phyloP scores from a whole-genome alignment of 2,888 invertebrate species.

The Brachylomia viminalis region DNA sequence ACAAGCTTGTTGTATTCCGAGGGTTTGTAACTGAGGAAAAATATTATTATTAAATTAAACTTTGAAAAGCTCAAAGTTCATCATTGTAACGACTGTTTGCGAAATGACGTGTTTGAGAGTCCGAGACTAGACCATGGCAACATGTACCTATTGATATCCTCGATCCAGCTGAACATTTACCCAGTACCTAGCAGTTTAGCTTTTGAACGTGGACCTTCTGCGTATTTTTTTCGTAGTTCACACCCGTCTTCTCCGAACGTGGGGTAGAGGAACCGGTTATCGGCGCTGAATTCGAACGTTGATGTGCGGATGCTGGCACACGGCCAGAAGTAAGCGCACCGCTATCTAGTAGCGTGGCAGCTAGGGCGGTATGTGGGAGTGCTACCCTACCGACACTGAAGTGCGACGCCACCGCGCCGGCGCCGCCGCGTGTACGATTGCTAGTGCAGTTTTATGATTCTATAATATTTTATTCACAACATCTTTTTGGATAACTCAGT shows the following conservation, averaged over 20 bases:
- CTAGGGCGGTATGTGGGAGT: conserved; percentile 28
- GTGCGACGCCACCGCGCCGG: too few relatives aligned
- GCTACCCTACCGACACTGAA: conserved; percentile 14
- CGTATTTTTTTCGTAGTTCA: not conserved
- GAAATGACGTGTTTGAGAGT: not conserved
- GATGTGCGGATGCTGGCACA: conserved; percentile 48
- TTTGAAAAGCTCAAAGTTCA: not conserved
- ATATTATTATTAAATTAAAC: not conserved
- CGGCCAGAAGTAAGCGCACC: conserved; percentile 44
- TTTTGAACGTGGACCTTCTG: conserved; percentile 21
- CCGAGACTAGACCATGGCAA: not conserved
- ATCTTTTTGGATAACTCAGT: not conserved
- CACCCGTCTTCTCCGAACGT: conserved; percentile 12
- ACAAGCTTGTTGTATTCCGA: too few relatives aligned
- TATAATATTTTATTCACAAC: conserved; percentile 10
- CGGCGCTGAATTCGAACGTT: conserved; percentile 32
- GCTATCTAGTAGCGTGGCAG: conserved; percentile 33
- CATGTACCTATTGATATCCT: not conserved
- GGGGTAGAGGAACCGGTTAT: conserved; percentile 53
- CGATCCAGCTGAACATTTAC: not conserved
- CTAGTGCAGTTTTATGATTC: conserved; percentile 17
- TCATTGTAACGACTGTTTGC: not conserved
- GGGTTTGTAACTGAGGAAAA: too few relatives aligned
- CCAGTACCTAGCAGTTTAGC: not conserved
- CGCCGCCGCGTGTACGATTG: too few relatives aligned